Evolutionary conservation across 2,888 invertebrate species (phyloP), one percentile per base, ranked within the genome.

Genomic region (Polydrusus tereticollis): DNA sequence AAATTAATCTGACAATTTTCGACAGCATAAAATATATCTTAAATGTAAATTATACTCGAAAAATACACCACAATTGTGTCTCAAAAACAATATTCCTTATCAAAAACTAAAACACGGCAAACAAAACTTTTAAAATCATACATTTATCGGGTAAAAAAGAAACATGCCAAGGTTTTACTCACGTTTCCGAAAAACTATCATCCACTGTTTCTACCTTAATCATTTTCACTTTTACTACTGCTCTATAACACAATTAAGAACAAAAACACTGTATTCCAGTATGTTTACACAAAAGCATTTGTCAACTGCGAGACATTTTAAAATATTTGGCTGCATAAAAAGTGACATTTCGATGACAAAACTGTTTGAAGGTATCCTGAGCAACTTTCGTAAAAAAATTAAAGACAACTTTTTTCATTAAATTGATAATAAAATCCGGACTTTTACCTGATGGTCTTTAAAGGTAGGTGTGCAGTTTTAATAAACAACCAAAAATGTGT

Each of bases 341-440:
- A 14, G 7, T 63, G 65, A 65, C 65, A 63, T 21, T 23, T 23
- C 16, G 2, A 14, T 50, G 50, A 36, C 47, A 55, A 65, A 65
- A 38, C 10, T 59, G 65, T 65, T 65, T 65, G 23, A 64, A 55
- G 55, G 65, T 65, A 65, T 38, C 65, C 47, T 33, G 21, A 18
- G 65, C 55, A 65, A 65, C 65, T 65, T 65, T 41, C 12, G 52
- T 14, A 10, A 16, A 21, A 59, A 20, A 59, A 43, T 41, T 43
- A 43, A 38, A 41, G 59, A 43, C 26, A 21, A 41, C 63, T 47
- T 47, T 20, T 33, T 7, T n/a, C 18, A 21, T 36, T 36, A 12
- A 2, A 36, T n/a, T 4, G 36, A 10, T 2, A 36, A n/a, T 36
- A 29, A 29, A 36, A n/a, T 36, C n/a, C n/a, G 12, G 36, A 36